phyloP scores from a whole-genome alignment of 2,797 vertebrate genomes.

The Anas bernieri region DNA sequence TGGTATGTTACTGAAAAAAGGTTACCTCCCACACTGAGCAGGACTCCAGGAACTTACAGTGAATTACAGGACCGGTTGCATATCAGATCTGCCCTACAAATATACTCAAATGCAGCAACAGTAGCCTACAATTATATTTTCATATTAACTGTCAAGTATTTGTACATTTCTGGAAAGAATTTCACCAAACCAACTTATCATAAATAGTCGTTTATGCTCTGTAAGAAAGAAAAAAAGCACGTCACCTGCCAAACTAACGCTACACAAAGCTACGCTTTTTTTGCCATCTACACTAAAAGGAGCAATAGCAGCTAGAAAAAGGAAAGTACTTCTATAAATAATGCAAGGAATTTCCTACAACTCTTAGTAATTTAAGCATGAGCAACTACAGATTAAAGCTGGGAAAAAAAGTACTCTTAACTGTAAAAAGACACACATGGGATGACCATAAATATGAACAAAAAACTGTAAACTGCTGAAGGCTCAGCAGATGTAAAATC shows the following conservation, averaged over 20 bases:
- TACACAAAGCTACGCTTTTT: not conserved
- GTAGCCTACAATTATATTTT: not conserved
- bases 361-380: not conserved
- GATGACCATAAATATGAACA: not conserved
- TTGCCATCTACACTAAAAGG: not conserved
- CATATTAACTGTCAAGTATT: not conserved
- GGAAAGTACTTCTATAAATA: slow-evolving; percentile 24
- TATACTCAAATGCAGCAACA: not conserved
- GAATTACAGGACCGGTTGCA: not conserved
- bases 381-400: not conserved
- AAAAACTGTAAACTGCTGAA: not conserved
- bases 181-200: not conserved
- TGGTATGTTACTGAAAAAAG: not conserved
- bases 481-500: not conserved
- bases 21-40: not conserved
- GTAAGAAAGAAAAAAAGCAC: not conserved
- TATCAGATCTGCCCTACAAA: not conserved
- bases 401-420: not conserved
- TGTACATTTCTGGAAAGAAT: not conserved
- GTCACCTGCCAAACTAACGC: not conserved
- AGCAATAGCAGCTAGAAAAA: not conserved
- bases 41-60: not conserved
- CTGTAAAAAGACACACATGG: not conserved
- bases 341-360: not conserved
- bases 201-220: not conserved